Evolutionary conservation across 1,140 invertebrate genomes (phyloP).

Genomic region (Meteorus sp.): DNA sequence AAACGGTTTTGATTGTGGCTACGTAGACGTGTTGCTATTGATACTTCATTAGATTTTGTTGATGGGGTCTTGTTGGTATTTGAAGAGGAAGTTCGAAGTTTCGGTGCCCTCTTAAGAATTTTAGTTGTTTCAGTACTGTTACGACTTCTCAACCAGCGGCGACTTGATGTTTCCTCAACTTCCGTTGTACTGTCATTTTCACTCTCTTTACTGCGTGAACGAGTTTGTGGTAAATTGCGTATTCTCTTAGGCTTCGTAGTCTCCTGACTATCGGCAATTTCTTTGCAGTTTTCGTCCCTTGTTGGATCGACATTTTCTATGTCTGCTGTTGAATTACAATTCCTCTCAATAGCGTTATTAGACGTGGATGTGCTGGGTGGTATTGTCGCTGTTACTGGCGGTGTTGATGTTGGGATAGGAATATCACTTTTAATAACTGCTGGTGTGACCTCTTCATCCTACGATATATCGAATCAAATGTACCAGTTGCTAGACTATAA

Average conservation of each 20-base stretch:
- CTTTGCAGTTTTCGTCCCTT: conserved; percentile 26
- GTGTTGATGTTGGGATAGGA: conserved; percentile 33
- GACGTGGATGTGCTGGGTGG: conserved; percentile 40
- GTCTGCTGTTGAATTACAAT: conserved; percentile 41
- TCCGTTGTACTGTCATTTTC: conserved; percentile 20
- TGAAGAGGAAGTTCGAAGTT: too few species aligned
- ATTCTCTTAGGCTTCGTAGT: conserved; percentile 36
- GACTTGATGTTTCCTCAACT: conserved; percentile 25
- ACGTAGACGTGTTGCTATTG: conserved; percentile 7
- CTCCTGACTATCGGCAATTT: background rate
- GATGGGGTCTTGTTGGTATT: too few species aligned
- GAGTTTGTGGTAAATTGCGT: conserved; percentile 36
- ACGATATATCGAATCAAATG: conserved; percentile 42
- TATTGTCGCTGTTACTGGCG: conserved; percentile 39
- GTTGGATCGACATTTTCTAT: conserved; percentile 31
- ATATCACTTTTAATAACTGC: conserved; percentile 43
- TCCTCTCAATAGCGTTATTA: conserved; percentile 49
- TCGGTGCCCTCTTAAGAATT: conserved; percentile 24
- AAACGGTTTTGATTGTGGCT: conserved; percentile 20
- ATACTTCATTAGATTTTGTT: conserved; percentile 1
- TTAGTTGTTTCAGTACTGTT: conserved; percentile 22
- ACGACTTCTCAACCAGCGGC: conserved; percentile 32
- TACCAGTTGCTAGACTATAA: conserved; percentile 33
- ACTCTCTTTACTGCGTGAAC: conserved; percentile 15
- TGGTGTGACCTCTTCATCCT: conserved; percentile 25